Evolutionary conservation across 2,797 vertebrate genomes (phyloP), one percentile per base, ranked within the genome.

Genomic region (Aphelocoma californica): DNA sequence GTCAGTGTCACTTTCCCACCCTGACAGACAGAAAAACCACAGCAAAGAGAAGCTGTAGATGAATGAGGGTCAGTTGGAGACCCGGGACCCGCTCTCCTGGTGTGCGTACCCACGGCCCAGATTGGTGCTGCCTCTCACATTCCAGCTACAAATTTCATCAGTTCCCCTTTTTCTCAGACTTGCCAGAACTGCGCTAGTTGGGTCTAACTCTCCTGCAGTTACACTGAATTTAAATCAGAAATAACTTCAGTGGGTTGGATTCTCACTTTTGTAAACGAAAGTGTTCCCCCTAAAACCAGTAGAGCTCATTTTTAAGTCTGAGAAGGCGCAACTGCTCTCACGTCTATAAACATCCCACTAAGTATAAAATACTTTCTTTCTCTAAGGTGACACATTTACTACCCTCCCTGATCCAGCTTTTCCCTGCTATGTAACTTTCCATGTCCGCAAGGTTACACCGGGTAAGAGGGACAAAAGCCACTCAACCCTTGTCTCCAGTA

Each of bases 1-100:
- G 83, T 87, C 94, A 87, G 7, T 84, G 89, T 93, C 74, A 72
- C 77, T 91, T 58, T 80, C 62, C 57, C 42, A 73, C 44, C 69
- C 53, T 67, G 31, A 51, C 58, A 71, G 87, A 58, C 34, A 65
- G 64, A 58, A 66, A 90, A 91, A 84, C 25, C 38, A 61, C 72
- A 31, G 78, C 64, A 77, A 73, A 93, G 61, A 85, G 67, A 58
- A 82, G 25, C 14, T n/a, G 23, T 3, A 36, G 84, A 65, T 85
- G 74, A 57, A 36, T 19, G 32, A 77, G 71, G 61, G 38, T 80
- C 50, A 38, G 50, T 73, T 21, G 38, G 81, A 92, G 71, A 65
- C 31, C 26, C 67, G 36, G 71, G 64, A 32, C 19, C 57, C 36
- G 28, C 44, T 74, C 69, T 57, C 23, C 48, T 58, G 42, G 29